Conservation (phyloP, 1,140 invertebrate genomes). For the Apis florea region DNA sequence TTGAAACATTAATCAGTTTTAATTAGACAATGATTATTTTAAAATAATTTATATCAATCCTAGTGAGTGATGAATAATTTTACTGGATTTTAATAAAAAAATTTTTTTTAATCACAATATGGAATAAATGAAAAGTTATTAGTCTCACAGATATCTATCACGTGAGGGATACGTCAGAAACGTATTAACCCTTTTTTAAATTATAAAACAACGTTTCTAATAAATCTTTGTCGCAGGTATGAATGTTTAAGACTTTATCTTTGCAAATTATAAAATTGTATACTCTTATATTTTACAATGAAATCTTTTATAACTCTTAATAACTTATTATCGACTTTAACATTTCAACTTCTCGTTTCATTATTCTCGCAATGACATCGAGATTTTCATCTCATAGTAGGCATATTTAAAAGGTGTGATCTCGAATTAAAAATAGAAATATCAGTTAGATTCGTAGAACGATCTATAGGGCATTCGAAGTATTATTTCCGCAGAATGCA, state of each 20-base stretch:
- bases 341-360: too few species aligned
- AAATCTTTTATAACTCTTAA: neutral
- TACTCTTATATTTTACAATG: neutral
- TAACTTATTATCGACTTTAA: neutral
- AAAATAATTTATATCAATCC: neutral
- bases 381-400: neutral
- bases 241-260: neutral
- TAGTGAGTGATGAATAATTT: neutral
- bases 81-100: neutral
- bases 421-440: slow-evolving; percentile 53
- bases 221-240: slow-evolving; percentile 11
- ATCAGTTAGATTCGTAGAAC: neutral
- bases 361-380: slow-evolving; percentile 9
- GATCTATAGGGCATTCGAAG: slow-evolving; percentile 32
- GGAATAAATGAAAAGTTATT: neutral
- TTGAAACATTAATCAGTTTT: too few species aligned
- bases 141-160: slow-evolving; percentile 44
- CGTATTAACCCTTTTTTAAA: slow-evolving; percentile 47
- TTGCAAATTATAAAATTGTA: neutral
- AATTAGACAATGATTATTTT: too few species aligned
- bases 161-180: slow-evolving; percentile 27
- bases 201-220: slow-evolving; percentile 35
- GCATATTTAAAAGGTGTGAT: slow-evolving; percentile 30
- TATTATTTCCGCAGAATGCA: slow-evolving; percentile 64
- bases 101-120: slow-evolving; percentile 24